Evolutionary conservation across 2,113 vertebrate species (phyloP).

Genomic region (Pollachius pollachius): DNA sequence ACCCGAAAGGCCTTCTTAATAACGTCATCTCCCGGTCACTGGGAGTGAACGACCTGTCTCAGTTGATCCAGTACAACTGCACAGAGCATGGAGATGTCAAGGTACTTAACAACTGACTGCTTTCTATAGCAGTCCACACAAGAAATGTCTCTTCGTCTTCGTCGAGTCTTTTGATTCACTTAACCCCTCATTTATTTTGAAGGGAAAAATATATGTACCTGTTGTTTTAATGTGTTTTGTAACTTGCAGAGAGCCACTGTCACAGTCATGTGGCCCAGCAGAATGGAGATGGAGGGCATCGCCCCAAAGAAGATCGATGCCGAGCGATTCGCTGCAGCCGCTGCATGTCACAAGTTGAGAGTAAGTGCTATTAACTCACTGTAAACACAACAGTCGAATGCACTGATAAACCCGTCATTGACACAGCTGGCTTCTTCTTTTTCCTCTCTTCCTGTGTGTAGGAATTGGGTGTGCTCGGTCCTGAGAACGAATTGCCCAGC

Average conservation of each 20-base stretch:
- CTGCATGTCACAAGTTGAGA: slow-evolving; percentile 86
- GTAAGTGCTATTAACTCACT: slow-evolving; percentile 57
- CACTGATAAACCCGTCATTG: no score
- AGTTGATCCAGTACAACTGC: slow-evolving; percentile 85
- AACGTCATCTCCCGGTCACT: slow-evolving; percentile 81
- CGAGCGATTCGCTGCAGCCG: slow-evolving; percentile 87
- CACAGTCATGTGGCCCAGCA: slow-evolving; percentile 87
- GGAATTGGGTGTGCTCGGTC: slow-evolving; percentile 88
- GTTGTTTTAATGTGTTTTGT: not conserved
- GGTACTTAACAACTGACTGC: slow-evolving; percentile 57
- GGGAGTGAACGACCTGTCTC: slow-evolving; percentile 79
- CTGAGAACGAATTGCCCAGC: slow-evolving; percentile 77
- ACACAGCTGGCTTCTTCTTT: accelerated
- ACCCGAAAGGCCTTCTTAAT: slow-evolving; percentile 87
- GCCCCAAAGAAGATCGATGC: slow-evolving; percentile 86
- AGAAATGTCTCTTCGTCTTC: no score
- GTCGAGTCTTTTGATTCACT: no score
- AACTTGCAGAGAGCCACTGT: slow-evolving; percentile 84
- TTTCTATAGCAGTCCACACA: not conserved
- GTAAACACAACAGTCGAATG: not conserved
- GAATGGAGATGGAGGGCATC: slow-evolving; percentile 85
- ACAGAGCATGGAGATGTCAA: slow-evolving; percentile 80
- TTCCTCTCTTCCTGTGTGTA: slow-evolving; percentile 23
- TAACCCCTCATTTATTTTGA: not conserved
- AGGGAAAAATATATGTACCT: not conserved